These are phyloP conservation scores for Andrena fulva DNA, from an alignment of 2,888 invertebrate species.

Conservation along the genomic window DNA sequence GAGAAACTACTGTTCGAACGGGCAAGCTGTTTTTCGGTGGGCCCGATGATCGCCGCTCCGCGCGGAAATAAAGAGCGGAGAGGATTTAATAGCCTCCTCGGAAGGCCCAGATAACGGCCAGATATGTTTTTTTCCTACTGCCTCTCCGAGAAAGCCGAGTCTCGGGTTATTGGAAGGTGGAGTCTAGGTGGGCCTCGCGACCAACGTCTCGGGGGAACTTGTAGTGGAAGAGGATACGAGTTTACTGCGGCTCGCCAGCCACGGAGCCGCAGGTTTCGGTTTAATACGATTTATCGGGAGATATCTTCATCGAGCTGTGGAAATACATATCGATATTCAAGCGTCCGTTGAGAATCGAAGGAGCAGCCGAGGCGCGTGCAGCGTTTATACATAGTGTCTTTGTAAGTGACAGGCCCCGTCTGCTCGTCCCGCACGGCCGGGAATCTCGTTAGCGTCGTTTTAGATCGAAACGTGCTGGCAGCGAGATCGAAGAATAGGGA, in stretches of 20 bases:
- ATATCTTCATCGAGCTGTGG: neutral
- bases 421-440: slow-evolving; percentile 51
- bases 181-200: neutral
- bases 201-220: neutral
- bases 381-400: slow-evolving; percentile 26
- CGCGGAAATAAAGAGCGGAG: slow-evolving; percentile 29
- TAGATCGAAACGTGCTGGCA: slow-evolving; percentile 66
- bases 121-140: neutral
- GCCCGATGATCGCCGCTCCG: neutral
- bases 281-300: neutral
- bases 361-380: slow-evolving; percentile 19
- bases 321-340: neutral
- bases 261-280: neutral
- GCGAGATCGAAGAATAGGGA: slow-evolving; percentile 46
- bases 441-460: slow-evolving; percentile 80
- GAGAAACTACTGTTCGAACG: slow-evolving; percentile 47
- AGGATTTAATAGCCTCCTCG: slow-evolving; percentile 39
- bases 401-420: slow-evolving; percentile 29
- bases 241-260: neutral
- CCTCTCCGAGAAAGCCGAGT: neutral
- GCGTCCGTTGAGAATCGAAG: neutral
- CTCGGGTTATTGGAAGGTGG: neutral
- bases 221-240: neutral
- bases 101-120: neutral
- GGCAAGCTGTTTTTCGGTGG: slow-evolving; percentile 7